These are phyloP conservation scores for Hippocampus guttulatus DNA, from an alignment of 2,113 vertebrate genomes.

Conservation along the genomic window DNA sequence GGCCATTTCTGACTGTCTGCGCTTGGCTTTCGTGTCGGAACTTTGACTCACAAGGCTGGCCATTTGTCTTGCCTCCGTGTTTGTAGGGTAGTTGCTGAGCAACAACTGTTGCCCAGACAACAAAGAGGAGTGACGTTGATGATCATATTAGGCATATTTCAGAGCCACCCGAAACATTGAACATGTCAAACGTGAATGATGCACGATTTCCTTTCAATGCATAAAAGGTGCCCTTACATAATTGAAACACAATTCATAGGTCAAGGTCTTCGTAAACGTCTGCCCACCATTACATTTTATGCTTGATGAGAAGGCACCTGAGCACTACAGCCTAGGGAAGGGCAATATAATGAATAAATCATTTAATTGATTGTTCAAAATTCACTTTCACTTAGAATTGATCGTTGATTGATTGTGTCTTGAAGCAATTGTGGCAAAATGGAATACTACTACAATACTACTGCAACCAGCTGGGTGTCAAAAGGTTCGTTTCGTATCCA, in stretches of 20 bases:
- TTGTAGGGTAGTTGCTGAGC: conserved; percentile 50
- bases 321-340: neutral
- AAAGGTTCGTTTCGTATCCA: neutral
- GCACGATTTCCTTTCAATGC: neutral
- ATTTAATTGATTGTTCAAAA: too few relatives aligned
- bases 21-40: conserved; percentile 46
- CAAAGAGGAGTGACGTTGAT: conserved; percentile 40
- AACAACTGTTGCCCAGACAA: conserved; percentile 43
- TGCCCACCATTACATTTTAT: neutral
- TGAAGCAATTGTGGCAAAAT: neutral
- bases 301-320: neutral
- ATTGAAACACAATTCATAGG: neutral
- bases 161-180: conserved; percentile 38
- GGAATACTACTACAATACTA: neutral
- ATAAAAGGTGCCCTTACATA: neutral
- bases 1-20: conserved; percentile 36
- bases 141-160: conserved; percentile 39
- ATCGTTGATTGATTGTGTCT: too few relatives aligned
- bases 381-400: too few relatives aligned
- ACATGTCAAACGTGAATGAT: neutral
- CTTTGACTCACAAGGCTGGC: conserved; percentile 58
- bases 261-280: neutral
- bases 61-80: conserved; percentile 46
- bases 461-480: too few relatives aligned
- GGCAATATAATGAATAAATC: neutral